A percentile compares a stretch with the other conserved stretches of the same genome.
These are phyloP conservation scores for Atta cephalotes DNA, from an alignment of 1,140 invertebrate genomes.

Conservation along the genomic window DNA sequence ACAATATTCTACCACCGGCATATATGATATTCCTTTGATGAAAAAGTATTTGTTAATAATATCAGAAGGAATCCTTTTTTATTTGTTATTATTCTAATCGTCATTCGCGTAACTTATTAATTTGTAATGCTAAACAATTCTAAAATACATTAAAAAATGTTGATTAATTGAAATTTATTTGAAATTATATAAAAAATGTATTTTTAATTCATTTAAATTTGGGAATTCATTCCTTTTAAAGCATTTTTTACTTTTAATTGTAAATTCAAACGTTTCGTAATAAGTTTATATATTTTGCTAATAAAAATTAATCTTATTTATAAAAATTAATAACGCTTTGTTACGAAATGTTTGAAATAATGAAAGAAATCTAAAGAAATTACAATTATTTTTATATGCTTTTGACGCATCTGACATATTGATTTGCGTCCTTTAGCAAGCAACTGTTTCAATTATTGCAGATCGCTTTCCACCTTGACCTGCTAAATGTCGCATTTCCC, in stretches of 20 bases:
- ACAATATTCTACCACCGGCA: not conserved
- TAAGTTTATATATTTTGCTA: not conserved
- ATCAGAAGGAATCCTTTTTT: not conserved
- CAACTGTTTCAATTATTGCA: slow-evolving; percentile 31
- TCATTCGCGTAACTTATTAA: slow-evolving; percentile 12
- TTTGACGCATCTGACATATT: slow-evolving; percentile 5
- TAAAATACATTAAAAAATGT: not conserved
- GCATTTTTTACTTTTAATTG: not conserved
- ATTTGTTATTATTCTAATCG: not conserved
- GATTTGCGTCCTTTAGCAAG: not conserved
- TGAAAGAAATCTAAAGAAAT: not conserved
- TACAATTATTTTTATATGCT: not conserved
- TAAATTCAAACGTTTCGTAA: not conserved
- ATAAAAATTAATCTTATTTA: not conserved
- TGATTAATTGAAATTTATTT: not conserved
- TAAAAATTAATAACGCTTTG: not conserved
- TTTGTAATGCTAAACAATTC: not conserved
- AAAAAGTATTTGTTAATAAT: slow-evolving; percentile 9
- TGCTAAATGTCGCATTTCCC: slow-evolving; percentile 13
- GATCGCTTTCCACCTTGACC: not conserved
- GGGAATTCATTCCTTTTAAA: not conserved
- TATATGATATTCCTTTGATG: not conserved
- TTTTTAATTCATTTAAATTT: not conserved
- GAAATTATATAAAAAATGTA: not conserved
- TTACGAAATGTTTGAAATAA: not conserved